Percentiles rank a stretch among this genome's conserved stretches.
Evolutionary conservation across 2,113 vertebrate species (phyloP).

Genomic region (Mionectes macconnelli): DNA sequence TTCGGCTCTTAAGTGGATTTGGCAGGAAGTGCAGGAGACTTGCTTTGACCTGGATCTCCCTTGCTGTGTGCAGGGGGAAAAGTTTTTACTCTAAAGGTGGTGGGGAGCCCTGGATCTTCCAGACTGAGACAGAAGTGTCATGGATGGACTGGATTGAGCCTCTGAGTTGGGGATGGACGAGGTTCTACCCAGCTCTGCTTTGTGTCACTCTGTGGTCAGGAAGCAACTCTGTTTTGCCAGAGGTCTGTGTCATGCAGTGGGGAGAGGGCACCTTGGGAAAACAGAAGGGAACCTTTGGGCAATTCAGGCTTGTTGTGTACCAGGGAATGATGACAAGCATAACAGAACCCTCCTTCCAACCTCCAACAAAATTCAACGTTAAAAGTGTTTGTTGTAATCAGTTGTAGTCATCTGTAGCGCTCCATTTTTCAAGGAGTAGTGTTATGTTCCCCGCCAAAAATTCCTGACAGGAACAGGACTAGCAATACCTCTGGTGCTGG

Average conservation of each 20-base stretch:
- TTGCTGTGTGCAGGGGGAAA: not conserved
- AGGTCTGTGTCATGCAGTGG: accelerated
- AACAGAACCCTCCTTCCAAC: not conserved
- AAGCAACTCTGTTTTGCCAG: not conserved
- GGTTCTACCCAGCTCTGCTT: not conserved
- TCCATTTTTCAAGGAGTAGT: not conserved
- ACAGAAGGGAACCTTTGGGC: not conserved
- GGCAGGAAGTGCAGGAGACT: not conserved
- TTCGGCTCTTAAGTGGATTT: not conserved
- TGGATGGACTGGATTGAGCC: not conserved
- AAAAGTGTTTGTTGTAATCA: not conserved
- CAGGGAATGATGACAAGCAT: not conserved
- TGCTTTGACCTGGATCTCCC: not conserved
- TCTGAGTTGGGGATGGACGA: not conserved
- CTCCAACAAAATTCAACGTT: not conserved
- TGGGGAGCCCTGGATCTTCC: not conserved
- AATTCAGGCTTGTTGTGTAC: not conserved
- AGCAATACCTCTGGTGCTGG: not conserved
- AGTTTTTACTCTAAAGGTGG: not conserved
- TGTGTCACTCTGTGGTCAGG: not conserved
- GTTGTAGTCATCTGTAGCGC: not conserved
- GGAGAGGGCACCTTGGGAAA: not conserved
- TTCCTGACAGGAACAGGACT: not conserved
- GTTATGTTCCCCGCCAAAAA: not conserved
- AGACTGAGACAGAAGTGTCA: not conserved